Evolutionary conservation across 2,797 vertebrate species (phyloP).

Genomic region (Galago senegalensis): DNA sequence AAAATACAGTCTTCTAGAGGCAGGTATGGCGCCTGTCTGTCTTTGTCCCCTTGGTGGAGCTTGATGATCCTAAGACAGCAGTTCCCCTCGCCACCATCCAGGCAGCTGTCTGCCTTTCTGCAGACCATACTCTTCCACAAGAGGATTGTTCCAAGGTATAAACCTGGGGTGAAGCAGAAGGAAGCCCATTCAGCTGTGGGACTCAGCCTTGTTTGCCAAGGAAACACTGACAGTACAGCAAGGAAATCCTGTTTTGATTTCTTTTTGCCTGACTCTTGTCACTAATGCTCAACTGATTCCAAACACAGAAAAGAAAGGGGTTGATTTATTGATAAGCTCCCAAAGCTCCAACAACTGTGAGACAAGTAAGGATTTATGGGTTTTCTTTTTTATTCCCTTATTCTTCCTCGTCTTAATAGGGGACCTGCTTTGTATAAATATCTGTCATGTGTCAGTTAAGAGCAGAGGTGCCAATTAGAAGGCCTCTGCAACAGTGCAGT

Average conservation of each 20-base stretch:
- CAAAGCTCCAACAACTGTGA: not conserved
- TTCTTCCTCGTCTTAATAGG: not conserved
- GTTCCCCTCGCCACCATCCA: not conserved
- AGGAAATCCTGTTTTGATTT: slow-evolving; percentile 12
- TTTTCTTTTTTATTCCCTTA: not conserved
- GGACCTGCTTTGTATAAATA: not conserved
- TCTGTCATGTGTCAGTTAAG: not conserved
- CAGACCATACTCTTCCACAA: not conserved
- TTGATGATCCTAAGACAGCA: not conserved
- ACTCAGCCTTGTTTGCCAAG: not conserved
- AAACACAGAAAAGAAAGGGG: not conserved
- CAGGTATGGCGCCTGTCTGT: not conserved
- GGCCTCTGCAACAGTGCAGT: not conserved
- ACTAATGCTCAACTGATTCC: not conserved
- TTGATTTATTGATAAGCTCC: not conserved
- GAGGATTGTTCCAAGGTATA: not conserved
- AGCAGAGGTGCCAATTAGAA: not conserved
- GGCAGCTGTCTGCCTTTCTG: not conserved
- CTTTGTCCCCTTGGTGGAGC: not conserved
- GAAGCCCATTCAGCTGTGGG: not conserved
- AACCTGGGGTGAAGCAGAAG: not conserved
- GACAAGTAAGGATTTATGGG: not conserved
- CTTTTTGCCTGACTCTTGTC: not conserved
- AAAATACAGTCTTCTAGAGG: slow-evolving; percentile 7
- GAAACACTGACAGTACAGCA: not conserved